Conservation (phyloP, 2,113 vertebrate genomes). For the Hyla sarda region DNA sequence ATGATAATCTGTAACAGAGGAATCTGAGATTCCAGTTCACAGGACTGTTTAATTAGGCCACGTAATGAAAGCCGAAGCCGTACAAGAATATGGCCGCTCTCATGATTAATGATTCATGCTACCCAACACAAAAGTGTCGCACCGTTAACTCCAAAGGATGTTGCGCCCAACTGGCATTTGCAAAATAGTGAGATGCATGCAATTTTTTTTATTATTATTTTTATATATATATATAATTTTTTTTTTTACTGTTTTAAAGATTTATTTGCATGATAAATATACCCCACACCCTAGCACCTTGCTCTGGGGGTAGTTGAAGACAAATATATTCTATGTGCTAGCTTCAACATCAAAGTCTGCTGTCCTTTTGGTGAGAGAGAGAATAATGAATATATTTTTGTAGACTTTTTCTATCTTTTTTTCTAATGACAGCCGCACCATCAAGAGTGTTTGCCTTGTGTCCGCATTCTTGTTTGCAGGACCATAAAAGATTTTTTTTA, state of each 20-base stretch:
- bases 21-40: constrained; percentile 99
- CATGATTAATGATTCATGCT: constrained; percentile 99
- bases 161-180: constrained; percentile 95
- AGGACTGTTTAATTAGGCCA: constrained; percentile 99
- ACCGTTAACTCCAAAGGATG: constrained; percentile 97
- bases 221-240: too few species aligned
- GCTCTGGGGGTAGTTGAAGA: constrained; percentile 69
- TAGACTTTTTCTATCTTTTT: constrained; percentile 10
- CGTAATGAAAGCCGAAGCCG: constrained; percentile 99
- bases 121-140: constrained; percentile 99
- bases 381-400: constrained; percentile 41
- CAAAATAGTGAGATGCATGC: constrained; percentile 86
- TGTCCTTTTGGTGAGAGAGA: background rate
- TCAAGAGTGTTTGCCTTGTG: constrained; percentile 25
- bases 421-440: constrained; percentile 26
- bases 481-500: constrained; percentile 24
- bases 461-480: background rate
- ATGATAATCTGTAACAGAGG: constrained; percentile 99
- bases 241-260: constrained; percentile 74
- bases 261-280: constrained; percentile 74
- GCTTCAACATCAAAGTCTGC: constrained; percentile 55
- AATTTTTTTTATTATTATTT: too few species aligned
- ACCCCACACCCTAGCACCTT: constrained; percentile 70
- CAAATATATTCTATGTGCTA: constrained; percentile 69
- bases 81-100: constrained; percentile 99